These are phyloP conservation scores for Prochilodus magdalenae DNA, from an alignment of 2,113 vertebrate species.

Conservation along the genomic window DNA sequence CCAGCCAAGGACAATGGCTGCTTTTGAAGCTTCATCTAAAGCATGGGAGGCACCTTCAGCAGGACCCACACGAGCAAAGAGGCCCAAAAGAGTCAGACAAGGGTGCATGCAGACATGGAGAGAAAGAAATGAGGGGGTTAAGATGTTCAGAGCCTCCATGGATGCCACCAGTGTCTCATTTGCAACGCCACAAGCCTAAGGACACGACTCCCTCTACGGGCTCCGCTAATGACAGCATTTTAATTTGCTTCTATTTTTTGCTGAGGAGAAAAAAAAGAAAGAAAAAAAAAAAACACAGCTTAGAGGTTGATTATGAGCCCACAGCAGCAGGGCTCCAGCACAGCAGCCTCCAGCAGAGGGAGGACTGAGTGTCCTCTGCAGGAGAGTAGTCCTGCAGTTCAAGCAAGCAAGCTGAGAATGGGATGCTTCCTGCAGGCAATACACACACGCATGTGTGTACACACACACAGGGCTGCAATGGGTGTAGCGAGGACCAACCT, in stretches of 20 bases:
- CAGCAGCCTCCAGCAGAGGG: conserved; percentile 23
- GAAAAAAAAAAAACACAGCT: conserved; percentile 31
- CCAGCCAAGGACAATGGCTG: neutral
- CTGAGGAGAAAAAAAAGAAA: neutral
- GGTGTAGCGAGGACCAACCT: no score
- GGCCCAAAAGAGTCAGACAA: neutral
- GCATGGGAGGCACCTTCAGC: no score
- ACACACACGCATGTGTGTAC: neutral
- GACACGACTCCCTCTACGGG: conserved; percentile 37
- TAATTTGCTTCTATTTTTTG: conserved; percentile 49
- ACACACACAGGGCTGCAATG: neutral
- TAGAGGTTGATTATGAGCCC: conserved; percentile 44
- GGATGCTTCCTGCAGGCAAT: neutral
- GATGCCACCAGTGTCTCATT: conserved; percentile 39
- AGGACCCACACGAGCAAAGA: neutral
- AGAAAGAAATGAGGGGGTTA: neutral
- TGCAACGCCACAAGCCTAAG: conserved; percentile 41
- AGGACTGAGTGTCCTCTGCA: conserved; percentile 48
- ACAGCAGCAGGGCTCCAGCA: conserved; percentile 27
- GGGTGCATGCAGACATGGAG: neutral
- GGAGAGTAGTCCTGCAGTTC: conserved; percentile 17
- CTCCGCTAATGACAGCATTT: conserved; percentile 48
- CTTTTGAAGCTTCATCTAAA: neutral
- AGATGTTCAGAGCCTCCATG: conserved; percentile 1
- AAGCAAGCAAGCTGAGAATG: neutral